Evolutionary conservation across 2,113 vertebrate species (phyloP).

Genomic region (Cyanoliseus patagonus): DNA sequence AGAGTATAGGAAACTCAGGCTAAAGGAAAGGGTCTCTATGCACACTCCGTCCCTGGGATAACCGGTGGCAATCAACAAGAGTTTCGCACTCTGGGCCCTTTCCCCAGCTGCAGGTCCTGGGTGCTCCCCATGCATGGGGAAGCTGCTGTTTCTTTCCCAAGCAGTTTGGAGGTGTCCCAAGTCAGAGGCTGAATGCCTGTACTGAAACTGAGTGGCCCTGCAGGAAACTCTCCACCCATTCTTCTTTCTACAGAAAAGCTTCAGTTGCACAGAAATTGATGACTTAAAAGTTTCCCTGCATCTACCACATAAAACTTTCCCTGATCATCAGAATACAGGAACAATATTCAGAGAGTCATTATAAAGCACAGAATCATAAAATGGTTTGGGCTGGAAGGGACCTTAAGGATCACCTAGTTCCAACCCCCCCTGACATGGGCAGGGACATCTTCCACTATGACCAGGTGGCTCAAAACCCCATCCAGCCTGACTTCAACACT

Average conservation of each 20-base stretch:
- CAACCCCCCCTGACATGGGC: neutral
- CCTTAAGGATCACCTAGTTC: neutral
- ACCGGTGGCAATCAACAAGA: fast-evolving
- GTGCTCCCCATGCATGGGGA: neutral
- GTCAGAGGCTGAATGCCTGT: neutral
- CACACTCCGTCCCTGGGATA: neutral
- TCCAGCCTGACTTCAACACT: neutral
- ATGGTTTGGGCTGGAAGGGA: neutral
- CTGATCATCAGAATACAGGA: neutral
- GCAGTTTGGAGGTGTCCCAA: neutral
- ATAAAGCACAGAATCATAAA: neutral
- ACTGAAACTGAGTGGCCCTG: neutral
- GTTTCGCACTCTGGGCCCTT: fast-evolving
- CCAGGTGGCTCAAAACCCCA: neutral
- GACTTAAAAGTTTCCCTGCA: neutral
- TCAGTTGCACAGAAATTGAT: neutral
- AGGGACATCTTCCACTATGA: neutral
- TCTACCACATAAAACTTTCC: neutral
- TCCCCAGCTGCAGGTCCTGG: neutral
- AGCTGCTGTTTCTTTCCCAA: neutral
- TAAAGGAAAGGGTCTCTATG: neutral
- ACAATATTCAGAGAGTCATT: neutral
- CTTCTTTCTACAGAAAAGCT: neutral
- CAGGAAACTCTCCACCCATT: neutral
- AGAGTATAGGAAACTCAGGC: neutral